Evolutionary conservation across 1,140 invertebrate genomes (phyloP).

Genomic region (Tetragonula clypearis): DNA sequence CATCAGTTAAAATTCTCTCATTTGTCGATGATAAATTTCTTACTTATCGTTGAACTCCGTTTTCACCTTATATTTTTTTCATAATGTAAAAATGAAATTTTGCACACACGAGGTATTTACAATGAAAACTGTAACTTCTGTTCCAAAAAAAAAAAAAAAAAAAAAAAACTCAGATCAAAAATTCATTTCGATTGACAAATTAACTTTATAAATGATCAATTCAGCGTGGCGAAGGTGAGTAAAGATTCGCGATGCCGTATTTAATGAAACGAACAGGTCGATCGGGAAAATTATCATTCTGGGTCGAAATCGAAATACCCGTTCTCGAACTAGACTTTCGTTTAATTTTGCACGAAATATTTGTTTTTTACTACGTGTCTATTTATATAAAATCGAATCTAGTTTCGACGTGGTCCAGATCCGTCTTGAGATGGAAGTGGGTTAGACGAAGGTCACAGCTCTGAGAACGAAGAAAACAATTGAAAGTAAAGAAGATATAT

Average conservation of each 20-base stretch:
- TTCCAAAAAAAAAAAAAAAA: too few relatives aligned
- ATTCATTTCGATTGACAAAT: background rate
- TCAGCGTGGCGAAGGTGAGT: background rate
- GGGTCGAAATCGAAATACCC: background rate
- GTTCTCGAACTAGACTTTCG: background rate
- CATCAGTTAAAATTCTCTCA: rapidly evolving
- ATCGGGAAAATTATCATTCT: background rate
- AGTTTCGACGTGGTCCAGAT: conserved; percentile 20
- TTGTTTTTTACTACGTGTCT: background rate
- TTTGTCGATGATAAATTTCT: background rate
- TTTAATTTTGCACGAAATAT: background rate
- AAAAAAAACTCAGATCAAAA: too few relatives aligned
- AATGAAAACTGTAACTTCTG: background rate
- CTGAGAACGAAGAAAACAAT: background rate
- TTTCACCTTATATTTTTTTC: background rate
- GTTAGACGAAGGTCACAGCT: conserved; percentile 20
- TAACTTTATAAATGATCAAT: background rate
- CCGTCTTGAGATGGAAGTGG: background rate
- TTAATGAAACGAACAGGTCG: background rate
- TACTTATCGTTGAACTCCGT: background rate
- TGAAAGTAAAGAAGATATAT: background rate
- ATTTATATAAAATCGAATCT: conserved; percentile 21
- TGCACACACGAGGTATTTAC: background rate
- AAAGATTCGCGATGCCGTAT: background rate
- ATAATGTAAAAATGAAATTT: background rate